These are phyloP conservation scores for Microctonus hyperodae DNA, from an alignment of 2,888 invertebrate genomes.

Conservation along the genomic window DNA sequence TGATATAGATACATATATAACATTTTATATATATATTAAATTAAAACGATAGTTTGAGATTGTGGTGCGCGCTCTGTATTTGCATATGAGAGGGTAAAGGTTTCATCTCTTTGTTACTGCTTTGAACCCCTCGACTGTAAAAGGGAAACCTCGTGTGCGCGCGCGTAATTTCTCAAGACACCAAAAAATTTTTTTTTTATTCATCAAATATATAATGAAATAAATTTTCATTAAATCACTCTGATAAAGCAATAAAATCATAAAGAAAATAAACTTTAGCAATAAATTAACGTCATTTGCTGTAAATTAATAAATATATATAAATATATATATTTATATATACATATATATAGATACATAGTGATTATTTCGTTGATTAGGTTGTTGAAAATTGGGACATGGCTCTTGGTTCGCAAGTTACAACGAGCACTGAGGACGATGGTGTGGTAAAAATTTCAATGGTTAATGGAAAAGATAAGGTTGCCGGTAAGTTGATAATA, in stretches of 20 bases:
- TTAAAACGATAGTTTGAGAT: not conserved
- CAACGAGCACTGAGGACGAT: conserved; percentile 55
- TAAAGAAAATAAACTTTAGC: not conserved
- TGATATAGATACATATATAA: not conserved
- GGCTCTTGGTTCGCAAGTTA: conserved; percentile 63
- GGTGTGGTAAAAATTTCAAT: conserved; percentile 55
- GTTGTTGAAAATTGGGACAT: conserved; percentile 42
- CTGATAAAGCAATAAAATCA: no score
- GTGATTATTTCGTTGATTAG: not conserved
- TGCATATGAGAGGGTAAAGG: conserved; percentile 25
- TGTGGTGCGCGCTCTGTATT: conserved; percentile 30
- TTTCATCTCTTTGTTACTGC: conserved; percentile 1
- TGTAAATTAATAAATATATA: no score
- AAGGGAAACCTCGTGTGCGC: conserved; percentile 31
- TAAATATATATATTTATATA: no score
- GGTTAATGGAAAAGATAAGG: conserved; percentile 48
- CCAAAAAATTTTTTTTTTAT: conserved; percentile 18
- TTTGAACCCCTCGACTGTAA: conserved; percentile 1
- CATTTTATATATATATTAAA: not conserved
- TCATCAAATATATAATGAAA: no score
- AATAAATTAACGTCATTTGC: no score
- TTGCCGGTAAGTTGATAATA: conserved; percentile 27
- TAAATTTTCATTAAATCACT: no score
- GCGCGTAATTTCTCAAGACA: conserved; percentile 11
- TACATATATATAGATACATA: no score